Evolutionary conservation across 2,113 vertebrate species (phyloP).

Genomic region (Catharus bicknelli): DNA sequence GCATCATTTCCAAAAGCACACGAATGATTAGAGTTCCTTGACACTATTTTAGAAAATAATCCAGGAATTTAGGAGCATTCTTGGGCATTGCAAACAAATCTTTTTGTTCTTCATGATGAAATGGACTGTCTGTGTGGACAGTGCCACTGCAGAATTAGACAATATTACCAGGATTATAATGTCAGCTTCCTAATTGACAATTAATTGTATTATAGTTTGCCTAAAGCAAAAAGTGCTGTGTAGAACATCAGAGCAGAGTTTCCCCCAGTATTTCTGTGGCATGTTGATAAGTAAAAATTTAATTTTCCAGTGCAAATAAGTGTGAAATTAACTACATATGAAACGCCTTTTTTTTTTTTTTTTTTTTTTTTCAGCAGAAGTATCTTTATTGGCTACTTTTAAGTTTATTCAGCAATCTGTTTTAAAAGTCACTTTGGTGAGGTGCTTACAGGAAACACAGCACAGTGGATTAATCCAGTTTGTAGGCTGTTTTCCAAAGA

Average conservation of each 20-base stretch:
- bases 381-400: slow-evolving; percentile 55
- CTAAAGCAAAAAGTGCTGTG: slow-evolving; percentile 36
- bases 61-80: not conserved
- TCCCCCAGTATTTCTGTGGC: slow-evolving; percentile 49
- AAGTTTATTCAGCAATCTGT: slow-evolving; percentile 66
- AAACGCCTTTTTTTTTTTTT: slow-evolving; percentile 28
- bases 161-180: slow-evolving; percentile 5
- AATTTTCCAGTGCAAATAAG: slow-evolving; percentile 73
- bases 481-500: slow-evolving; percentile 38
- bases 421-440: slow-evolving; percentile 61
- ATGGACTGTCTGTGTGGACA: not conserved
- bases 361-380: slow-evolving; percentile 23
- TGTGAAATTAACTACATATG: slow-evolving; percentile 71
- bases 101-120: not conserved
- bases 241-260: slow-evolving; percentile 34
- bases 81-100: not conserved
- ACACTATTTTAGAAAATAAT: not conserved
- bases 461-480: slow-evolving; percentile 23
- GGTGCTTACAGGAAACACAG: slow-evolving; percentile 50
- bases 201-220: slow-evolving; percentile 52
- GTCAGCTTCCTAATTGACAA: slow-evolving; percentile 57
- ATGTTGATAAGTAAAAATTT: slow-evolving; percentile 70
- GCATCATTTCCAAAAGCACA: not conserved
- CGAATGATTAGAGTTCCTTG: not conserved
- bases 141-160: not conserved